Conservation (phyloP, 2,113 vertebrate species). For the Procavia capensis region DNA sequence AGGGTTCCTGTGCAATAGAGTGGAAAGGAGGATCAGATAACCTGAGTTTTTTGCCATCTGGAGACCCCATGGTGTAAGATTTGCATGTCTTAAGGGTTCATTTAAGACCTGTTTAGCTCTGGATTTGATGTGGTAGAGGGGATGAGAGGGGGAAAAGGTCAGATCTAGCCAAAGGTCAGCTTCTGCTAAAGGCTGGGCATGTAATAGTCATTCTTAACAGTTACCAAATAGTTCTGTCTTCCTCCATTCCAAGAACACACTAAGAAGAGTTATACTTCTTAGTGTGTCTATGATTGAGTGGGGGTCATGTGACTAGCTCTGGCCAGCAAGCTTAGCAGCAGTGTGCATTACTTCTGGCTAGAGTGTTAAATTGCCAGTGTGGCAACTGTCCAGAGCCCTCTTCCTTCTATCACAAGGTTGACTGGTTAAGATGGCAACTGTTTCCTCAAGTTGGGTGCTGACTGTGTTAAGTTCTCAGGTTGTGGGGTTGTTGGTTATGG, state of each 20-base stretch:
- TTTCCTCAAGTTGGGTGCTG: not conserved
- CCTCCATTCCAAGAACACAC: not conserved
- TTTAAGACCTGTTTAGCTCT: not conserved
- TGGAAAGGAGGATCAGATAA: not conserved
- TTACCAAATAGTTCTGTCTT: not conserved
- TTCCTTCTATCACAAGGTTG: not conserved
- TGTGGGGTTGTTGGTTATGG: not conserved
- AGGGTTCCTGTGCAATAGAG: not conserved
- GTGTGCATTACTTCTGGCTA: accelerated
- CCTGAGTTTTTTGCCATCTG: not conserved
- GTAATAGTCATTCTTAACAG: not conserved
- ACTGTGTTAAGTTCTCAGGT: not conserved
- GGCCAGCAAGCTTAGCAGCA: not conserved
- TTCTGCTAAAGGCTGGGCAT: not conserved
- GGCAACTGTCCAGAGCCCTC: not conserved
- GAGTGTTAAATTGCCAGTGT: not conserved
- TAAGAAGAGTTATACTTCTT: not conserved
- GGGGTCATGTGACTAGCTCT: not conserved
- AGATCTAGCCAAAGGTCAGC: not conserved
- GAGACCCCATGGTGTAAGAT: not conserved
- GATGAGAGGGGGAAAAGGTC: not conserved
- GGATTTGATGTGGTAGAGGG: not conserved
- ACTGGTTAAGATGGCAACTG: not conserved
- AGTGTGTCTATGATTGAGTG: not conserved
- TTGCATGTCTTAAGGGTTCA: not conserved